Evolutionary conservation across 1,140 invertebrate genomes (phyloP), one percentile per base, ranked within the genome.

Genomic region (Drosophila lini): DNA sequence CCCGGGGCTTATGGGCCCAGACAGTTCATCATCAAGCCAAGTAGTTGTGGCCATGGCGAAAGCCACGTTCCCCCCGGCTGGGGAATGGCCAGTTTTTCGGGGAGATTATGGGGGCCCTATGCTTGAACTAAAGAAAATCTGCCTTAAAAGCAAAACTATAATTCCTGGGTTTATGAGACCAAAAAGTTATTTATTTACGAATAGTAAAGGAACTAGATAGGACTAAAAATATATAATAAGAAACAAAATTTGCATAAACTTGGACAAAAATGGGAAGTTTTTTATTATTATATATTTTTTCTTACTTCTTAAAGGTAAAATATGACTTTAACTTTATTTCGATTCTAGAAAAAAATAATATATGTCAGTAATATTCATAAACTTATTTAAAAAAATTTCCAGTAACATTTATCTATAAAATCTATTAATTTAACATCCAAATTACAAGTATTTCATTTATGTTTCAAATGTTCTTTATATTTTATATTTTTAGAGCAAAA

Each of bases 21-120:
- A 67, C 83, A 86, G 83, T 86, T 83, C 83, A 86, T 86, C 83
- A 88, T 88, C 76, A 83, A 88, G 78, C 81, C 75, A 74, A 82
- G 83, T 81, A 77, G 74, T 69, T 53, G 63, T 58, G 52, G 36
- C n/a, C 25, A 56, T 16, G 64, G 10, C 41, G 25, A 28, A 47
- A 28, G 25, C 13, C 44, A 22, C 15, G 34, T 41, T 25, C 16
- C 32, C 64, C n/a, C 13, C 45, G 44, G 11, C 32, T 48, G 22
- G 61, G 38, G 55, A 53, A 60, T 42, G 56, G 19, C 2, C 61
- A 63, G 36, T 32, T 25, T 63, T 60, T 25, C 13, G 28, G 28
- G 9, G 5, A 9, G 50, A 53, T 53, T n/a, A 25, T 25, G 15
- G n/a, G n/a, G 28, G n/a, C n/a, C n/a, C n/a, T n/a, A n/a, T n/a